These are phyloP conservation scores for Galerucella nymphaeae DNA, from an alignment of 2,888 invertebrate species.

Conservation along the genomic window DNA sequence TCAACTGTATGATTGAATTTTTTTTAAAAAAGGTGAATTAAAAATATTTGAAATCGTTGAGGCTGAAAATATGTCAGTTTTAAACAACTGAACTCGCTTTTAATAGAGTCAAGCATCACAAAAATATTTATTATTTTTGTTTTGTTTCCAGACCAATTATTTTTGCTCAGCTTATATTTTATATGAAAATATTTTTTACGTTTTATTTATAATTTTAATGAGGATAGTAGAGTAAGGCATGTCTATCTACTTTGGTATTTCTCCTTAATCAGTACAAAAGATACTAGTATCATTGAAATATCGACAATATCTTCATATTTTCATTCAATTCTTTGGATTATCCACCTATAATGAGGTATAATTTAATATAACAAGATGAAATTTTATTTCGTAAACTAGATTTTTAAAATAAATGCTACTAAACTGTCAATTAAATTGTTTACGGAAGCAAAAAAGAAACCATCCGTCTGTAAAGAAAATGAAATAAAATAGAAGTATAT, in stretches of 20 bases:
- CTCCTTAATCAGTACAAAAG: background rate
- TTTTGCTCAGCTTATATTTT: background rate
- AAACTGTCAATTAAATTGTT: constrained; percentile 14
- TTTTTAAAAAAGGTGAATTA: too few species aligned
- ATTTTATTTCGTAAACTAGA: too few species aligned
- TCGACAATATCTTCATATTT: background rate
- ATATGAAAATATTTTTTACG: background rate
- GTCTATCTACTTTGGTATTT: background rate
- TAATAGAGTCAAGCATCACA: too few species aligned
- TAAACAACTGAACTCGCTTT: too few species aligned
- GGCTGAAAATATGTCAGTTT: too few species aligned
- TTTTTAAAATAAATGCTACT: background rate
- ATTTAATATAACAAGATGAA: background rate
- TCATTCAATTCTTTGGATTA: background rate
- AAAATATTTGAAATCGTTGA: too few species aligned
- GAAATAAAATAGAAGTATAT: constrained; percentile 26
- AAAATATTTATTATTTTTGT: too few species aligned
- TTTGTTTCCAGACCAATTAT: background rate
- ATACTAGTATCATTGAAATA: background rate
- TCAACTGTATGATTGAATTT: background rate
- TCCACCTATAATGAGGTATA: background rate
- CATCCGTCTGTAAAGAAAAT: background rate
- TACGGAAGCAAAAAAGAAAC: constrained; percentile 1
- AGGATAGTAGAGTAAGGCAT: background rate
- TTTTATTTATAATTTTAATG: background rate